Conservation (phyloP, 92 coral and sea anemone species). For the Virgularia gustaviana region DNA sequence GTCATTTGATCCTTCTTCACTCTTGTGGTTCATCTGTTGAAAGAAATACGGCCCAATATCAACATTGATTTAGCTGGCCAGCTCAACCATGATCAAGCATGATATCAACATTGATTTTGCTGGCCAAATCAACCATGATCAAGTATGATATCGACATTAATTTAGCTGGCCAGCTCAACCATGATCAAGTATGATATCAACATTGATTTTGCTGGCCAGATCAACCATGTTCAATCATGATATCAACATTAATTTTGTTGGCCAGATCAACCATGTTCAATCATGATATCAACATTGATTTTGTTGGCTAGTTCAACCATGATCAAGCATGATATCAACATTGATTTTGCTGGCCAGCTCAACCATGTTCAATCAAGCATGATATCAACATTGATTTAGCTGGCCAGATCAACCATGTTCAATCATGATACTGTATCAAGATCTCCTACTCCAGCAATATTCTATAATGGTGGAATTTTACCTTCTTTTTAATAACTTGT, state of each 20-base stretch:
- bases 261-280: background rate
- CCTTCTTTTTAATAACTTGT: slow-evolving; percentile 68
- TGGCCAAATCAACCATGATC: background rate
- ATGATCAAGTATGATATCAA: too few species aligned
- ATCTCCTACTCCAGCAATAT: background rate
- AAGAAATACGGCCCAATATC: background rate
- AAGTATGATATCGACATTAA: background rate
- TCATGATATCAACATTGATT: background rate
- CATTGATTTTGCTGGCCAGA: too few species aligned
- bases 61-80: background rate
- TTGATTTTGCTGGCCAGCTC: too few species aligned
- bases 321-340: too few species aligned
- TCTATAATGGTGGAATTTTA: slow-evolving; percentile 11
- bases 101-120: too few species aligned
- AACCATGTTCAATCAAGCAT: too few species aligned
- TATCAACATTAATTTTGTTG: too few species aligned
- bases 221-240: too few species aligned
- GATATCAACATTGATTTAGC: too few species aligned
- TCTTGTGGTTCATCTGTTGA: slow-evolving; percentile 70
- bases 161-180: too few species aligned
- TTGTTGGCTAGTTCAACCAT: too few species aligned
- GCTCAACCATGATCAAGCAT: background rate
- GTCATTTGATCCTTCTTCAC: slow-evolving; percentile 56
- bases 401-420: background rate
- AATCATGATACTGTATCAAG: background rate